Evolutionary conservation across 2,797 vertebrate genomes (phyloP), one percentile per base, ranked within the genome.

Genomic region (Acipenser oxyrinchus): DNA sequence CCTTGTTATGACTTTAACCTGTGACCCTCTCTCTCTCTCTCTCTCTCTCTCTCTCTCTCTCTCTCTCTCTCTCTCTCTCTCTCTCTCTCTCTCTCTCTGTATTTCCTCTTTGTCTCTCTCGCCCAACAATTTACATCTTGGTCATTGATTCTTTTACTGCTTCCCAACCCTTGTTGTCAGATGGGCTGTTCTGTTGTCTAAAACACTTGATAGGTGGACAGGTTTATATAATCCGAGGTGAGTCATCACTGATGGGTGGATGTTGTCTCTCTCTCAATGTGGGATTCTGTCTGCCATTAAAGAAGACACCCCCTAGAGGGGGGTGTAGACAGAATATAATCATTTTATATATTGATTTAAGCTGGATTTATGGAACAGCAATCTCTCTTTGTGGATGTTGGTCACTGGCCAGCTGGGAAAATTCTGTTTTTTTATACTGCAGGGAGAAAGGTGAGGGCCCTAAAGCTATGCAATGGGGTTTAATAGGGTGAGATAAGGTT

Each of bases 141-240:
- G 90, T 94, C 90, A 82, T 91, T 94, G 89, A 93, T 94, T 93
- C 88, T 93, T 90, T 93, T 94, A 92, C 93, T 95, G 92, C 93
- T 93, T 91, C 91, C 93, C 92, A 93, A 92, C 91, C 92, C 90
- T 88, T 89, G 91, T 95, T 94, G 91, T 97, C 95, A 99, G 96
- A 97, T 23, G 94, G 96, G 90, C 94, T 99, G 91, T 99, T 99
- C 95, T 99, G 96, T 97, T 98, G 96, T 94, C 95, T 98, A 88
- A 99, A 99, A 91, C 96, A 99, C 93, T 94, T 99, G 88, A 96
- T 99, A 94, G 96, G 96, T 91, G 96, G 96, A 91, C 96, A 99
- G 94, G 96, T 99, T 95, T 99, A 98, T 95, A 97, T 99, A 85
- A 98, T 99, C 88, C 89, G 96, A 99, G 96, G 96, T 99, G 93